Evolutionary conservation across 2,888 invertebrate species (phyloP).

Genomic region (Tubulanus polymorphus): DNA sequence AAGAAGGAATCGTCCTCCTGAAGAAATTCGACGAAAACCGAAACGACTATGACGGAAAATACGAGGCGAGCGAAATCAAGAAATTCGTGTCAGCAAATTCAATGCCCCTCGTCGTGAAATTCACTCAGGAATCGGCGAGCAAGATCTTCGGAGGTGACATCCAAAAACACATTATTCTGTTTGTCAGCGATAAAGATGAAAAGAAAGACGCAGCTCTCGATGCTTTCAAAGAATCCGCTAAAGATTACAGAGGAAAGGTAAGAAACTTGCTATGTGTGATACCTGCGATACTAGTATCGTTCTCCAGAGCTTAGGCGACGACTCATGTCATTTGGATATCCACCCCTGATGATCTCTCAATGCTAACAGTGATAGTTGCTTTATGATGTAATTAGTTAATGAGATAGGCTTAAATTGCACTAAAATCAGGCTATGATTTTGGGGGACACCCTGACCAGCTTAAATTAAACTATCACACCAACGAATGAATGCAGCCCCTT

Average conservation of each 20-base stretch:
- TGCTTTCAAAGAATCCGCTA: slow-evolving; percentile 77
- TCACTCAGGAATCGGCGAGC: slow-evolving; percentile 94
- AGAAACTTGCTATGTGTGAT: too few relatives aligned
- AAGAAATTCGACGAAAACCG: slow-evolving; percentile 64
- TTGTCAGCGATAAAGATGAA: slow-evolving; percentile 71
- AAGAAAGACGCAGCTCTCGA: slow-evolving; percentile 78
- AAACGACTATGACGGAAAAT: slow-evolving; percentile 57
- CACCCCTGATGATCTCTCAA: too few relatives aligned
- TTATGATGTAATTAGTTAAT: too few relatives aligned
- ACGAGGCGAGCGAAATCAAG: slow-evolving; percentile 63
- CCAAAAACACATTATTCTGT: slow-evolving; percentile 92
- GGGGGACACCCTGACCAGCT: too few relatives aligned
- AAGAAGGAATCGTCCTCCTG: slow-evolving; percentile 79
- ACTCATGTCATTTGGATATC: too few relatives aligned
- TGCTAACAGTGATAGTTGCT: too few relatives aligned
- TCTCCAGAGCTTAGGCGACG: background rate
- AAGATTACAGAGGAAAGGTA: slow-evolving; percentile 80
- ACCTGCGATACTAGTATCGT: background rate
- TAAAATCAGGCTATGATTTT: too few relatives aligned
- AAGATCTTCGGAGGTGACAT: slow-evolving; percentile 98
- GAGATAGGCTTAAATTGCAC: too few relatives aligned
- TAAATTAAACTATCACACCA: too few relatives aligned
- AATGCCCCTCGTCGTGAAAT: slow-evolving; percentile 88
- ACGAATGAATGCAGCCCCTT: too few relatives aligned
- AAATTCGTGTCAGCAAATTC: slow-evolving; percentile 80